Evolutionary conservation across 2,888 invertebrate genomes (phyloP).

Genomic region (Trimorus sp.): DNA sequence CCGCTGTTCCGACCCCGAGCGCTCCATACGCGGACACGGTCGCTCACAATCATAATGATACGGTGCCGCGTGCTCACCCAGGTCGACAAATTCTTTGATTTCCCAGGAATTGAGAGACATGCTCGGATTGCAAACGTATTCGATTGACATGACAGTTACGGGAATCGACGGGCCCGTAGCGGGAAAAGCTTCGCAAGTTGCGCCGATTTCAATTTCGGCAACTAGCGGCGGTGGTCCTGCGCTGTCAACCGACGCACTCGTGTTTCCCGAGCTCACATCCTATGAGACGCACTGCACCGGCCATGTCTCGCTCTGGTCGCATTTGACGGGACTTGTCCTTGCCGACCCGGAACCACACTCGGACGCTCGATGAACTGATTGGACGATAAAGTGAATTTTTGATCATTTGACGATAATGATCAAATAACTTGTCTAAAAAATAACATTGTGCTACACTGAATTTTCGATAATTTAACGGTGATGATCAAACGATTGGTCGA

Average conservation of each 20-base stretch:
- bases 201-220: background rate
- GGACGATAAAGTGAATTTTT: too few species aligned
- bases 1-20: too few species aligned
- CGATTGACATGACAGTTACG: background rate
- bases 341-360: constrained; percentile 4
- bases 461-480: too few species aligned
- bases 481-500: too few species aligned
- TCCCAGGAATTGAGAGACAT: background rate
- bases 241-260: background rate
- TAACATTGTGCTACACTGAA: too few species aligned
- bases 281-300: background rate
- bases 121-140: background rate
- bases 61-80: background rate
- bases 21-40: too few species aligned
- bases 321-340: background rate
- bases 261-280: background rate
- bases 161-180: background rate
- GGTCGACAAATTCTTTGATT: background rate
- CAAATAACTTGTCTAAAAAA: too few species aligned
- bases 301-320: background rate
- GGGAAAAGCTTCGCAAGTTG: background rate
- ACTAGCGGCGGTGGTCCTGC: background rate
- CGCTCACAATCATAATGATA: too few species aligned
- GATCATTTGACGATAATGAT: too few species aligned
- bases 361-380: too few species aligned